phyloP scores from a whole-genome alignment of 2,888 invertebrate species.

The Troides helena region DNA sequence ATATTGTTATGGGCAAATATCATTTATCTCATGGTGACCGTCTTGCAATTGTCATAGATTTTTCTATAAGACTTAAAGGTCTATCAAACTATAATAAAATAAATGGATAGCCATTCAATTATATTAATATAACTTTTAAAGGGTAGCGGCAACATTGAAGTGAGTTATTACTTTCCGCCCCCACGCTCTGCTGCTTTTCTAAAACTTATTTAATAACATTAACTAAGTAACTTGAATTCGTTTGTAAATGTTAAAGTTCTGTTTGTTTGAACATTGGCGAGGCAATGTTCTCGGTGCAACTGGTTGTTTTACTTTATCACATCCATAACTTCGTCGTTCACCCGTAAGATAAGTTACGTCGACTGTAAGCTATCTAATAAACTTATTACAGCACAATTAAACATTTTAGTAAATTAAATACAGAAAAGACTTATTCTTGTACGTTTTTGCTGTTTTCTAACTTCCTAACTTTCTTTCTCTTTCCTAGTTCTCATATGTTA shows the following conservation, averaged over 20 bases:
- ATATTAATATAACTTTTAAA: constrained; percentile 14
- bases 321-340: not conserved
- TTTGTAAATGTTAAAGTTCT: constrained; percentile 23
- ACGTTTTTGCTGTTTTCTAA: too few relatives aligned
- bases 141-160: constrained; percentile 9
- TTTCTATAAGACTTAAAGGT: too few relatives aligned
- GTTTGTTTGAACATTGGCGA: constrained; percentile 17
- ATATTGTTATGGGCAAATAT: too few relatives aligned
- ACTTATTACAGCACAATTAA: not conserved
- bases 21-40: not conserved
- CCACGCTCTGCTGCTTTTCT: constrained; percentile 23
- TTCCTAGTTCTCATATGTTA: too few relatives aligned
- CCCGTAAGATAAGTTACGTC: not conserved
- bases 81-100: not conserved
- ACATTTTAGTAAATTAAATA: too few relatives aligned
- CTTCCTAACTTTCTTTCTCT: too few relatives aligned
- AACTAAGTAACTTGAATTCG: constrained; percentile 24
- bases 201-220: constrained; percentile 31
- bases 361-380: not conserved
- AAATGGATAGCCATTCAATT: not conserved
- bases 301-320: constrained; percentile 4
- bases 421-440: too few relatives aligned
- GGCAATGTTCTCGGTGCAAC: constrained; percentile 3
- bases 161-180: constrained; percentile 27
- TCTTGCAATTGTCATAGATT: not conserved